phyloP scores from a whole-genome alignment of 2,797 vertebrate species.

The Amazona ochrocephala region DNA sequence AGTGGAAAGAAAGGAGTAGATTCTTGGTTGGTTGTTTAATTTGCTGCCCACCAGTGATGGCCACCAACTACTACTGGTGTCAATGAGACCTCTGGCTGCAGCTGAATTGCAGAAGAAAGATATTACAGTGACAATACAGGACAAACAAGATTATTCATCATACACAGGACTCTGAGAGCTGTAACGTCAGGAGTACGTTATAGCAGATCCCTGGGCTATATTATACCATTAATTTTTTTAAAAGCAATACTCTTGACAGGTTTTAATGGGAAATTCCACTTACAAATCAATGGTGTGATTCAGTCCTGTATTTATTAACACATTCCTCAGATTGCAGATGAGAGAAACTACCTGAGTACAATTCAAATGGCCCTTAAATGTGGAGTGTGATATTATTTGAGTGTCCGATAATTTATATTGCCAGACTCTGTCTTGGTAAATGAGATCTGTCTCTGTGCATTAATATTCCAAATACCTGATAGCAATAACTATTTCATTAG shows the following conservation, averaged over 20 bases:
- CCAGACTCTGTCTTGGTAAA: not conserved
- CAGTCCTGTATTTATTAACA: not conserved
- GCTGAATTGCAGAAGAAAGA: not conserved
- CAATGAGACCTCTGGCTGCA: not conserved
- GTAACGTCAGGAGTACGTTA: not conserved
- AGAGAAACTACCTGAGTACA: not conserved
- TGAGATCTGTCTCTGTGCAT: not conserved
- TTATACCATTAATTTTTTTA: not conserved
- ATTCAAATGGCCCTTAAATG: not conserved
- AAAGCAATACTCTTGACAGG: not conserved
- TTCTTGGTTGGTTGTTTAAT: not conserved
- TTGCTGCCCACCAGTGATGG: not conserved
- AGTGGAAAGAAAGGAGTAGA: not conserved
- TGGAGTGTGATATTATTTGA: not conserved
- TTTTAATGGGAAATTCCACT: conserved; percentile 16
- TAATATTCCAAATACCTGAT: not conserved
- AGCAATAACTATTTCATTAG: not conserved
- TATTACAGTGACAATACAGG: not conserved
- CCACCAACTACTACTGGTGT: not conserved
- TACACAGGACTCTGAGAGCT: not conserved
- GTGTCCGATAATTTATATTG: not conserved
- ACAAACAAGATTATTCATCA: not conserved
- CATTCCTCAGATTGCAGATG: not conserved
- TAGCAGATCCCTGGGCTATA: not conserved
- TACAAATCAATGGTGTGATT: not conserved